phyloP scores from a whole-genome alignment of 2,797 vertebrate genomes.

The Myripristis jacobus region DNA sequence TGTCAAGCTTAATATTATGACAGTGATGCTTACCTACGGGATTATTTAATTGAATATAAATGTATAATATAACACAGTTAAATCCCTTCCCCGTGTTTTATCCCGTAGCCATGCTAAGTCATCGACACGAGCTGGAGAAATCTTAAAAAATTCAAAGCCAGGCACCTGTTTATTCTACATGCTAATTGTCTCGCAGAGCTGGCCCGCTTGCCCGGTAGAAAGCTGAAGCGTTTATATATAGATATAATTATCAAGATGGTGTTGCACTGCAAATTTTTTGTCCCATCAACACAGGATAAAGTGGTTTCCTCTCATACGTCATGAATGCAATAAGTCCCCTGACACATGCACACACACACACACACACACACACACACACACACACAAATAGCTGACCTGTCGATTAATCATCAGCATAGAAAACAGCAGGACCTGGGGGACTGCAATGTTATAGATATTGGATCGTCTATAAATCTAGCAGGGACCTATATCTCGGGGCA shows the following conservation, averaged over 20 bases:
- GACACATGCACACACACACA: conserved; percentile 20
- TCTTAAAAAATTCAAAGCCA: conserved; percentile 27
- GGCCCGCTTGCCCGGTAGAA: conserved; percentile 12
- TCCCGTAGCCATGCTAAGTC: conserved; percentile 40
- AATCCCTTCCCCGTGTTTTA: conserved; percentile 46
- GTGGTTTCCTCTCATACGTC: conserved; percentile 27
- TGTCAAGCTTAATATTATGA: conserved; percentile 37
- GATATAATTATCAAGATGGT: conserved; percentile 45
- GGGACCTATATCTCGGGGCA: conserved; percentile 64
- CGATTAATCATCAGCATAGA: conserved; percentile 63
- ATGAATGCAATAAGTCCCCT: conserved; percentile 38
- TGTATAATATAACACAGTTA: conserved; percentile 38
- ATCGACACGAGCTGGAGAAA: conserved; percentile 33
- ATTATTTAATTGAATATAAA: conserved; percentile 62
- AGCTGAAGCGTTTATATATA: conserved; percentile 40
- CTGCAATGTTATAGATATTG: conserved; percentile 59
- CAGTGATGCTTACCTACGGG: conserved; percentile 49
- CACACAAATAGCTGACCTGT: conserved; percentile 48
- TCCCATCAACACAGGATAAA: conserved; percentile 17
- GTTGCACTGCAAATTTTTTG: conserved; percentile 21
- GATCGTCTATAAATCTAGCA: conserved; percentile 71
- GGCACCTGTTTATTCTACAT: conserved; percentile 25
- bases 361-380: conserved; percentile 18
- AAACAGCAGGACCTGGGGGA: conserved; percentile 64
- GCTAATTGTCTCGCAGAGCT: conserved; percentile 52